A percentile compares a stretch with the other conserved stretches of the same genome.
Conservation (phyloP, 2,797 vertebrate species). For the Galago senegalensis region DNA sequence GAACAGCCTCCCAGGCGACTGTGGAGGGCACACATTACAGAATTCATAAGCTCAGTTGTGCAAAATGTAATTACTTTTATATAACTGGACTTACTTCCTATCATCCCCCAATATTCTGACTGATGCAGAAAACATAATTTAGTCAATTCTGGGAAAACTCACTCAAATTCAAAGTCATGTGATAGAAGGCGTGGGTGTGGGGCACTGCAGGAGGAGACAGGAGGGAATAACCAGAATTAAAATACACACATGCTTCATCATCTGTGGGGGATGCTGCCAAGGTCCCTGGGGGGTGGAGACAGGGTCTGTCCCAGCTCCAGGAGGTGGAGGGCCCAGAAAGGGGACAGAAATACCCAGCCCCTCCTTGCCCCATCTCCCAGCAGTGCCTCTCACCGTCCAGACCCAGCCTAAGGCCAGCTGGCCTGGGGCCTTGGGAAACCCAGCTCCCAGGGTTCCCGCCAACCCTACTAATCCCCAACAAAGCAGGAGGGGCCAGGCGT, state of each 20-base stretch:
- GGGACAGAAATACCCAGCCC: too few species aligned
- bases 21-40: background rate
- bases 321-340: background rate
- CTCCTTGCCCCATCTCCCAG: background rate
- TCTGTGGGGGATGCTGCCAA: background rate
- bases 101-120: conserved; percentile 6
- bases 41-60: background rate
- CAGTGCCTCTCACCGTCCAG: background rate
- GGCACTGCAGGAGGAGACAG: background rate
- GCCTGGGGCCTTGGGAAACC: background rate
- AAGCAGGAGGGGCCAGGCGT: background rate
- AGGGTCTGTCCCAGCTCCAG: background rate
- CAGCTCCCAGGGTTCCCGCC: background rate
- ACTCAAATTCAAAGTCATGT: background rate
- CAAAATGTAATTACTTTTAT: background rate
- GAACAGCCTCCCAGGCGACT: background rate
- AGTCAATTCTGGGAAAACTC: background rate
- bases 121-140: conserved; percentile 12
- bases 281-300: background rate
- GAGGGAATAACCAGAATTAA: background rate
- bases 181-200: background rate
- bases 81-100: background rate
- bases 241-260: background rate
- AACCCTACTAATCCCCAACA: background rate
- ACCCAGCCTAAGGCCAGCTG: background rate